These are phyloP conservation scores for Glyptemys insculpta DNA, from an alignment of 2,797 vertebrate genomes.

Conservation along the genomic window DNA sequence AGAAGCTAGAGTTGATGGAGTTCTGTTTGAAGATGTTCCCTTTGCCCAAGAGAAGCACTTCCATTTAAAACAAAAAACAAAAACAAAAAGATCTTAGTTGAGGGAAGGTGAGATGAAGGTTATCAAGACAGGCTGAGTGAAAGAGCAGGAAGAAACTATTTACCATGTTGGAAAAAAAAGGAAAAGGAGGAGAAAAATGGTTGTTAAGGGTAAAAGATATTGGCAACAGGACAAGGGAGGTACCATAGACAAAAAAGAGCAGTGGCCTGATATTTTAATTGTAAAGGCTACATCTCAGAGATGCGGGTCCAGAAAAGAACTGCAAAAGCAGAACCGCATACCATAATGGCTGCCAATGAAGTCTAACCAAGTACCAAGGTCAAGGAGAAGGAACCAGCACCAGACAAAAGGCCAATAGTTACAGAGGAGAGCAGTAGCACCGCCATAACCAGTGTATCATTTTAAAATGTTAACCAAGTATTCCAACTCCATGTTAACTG, in stretches of 20 bases:
- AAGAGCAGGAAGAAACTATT: not conserved
- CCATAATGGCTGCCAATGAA: rapidly evolving
- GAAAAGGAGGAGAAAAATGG: not conserved
- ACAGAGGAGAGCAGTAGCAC: not conserved
- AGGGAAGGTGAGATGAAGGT: not conserved
- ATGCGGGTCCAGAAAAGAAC: not conserved
- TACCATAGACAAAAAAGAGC: not conserved
- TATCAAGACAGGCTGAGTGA: not conserved
- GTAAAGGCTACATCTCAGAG: not conserved
- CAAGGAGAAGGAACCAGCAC: not conserved
- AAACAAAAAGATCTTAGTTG: not conserved
- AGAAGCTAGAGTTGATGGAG: not conserved
- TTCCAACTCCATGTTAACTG: not conserved
- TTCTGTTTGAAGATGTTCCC: not conserved
- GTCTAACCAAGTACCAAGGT: not conserved
- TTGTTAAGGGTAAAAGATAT: not conserved
- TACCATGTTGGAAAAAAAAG: not conserved
- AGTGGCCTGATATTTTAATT: not conserved
- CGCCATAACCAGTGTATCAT: not conserved
- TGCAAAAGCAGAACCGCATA: conserved; percentile 28
- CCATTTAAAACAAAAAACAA: not conserved
- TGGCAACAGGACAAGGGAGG: not conserved
- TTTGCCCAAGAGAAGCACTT: not conserved
- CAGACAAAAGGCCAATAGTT: not conserved
- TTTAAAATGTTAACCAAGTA: not conserved